Evolutionary conservation across 2,113 vertebrate genomes (phyloP), one percentile per base, ranked within the genome.

Genomic region (Amphiprion percula): DNA sequence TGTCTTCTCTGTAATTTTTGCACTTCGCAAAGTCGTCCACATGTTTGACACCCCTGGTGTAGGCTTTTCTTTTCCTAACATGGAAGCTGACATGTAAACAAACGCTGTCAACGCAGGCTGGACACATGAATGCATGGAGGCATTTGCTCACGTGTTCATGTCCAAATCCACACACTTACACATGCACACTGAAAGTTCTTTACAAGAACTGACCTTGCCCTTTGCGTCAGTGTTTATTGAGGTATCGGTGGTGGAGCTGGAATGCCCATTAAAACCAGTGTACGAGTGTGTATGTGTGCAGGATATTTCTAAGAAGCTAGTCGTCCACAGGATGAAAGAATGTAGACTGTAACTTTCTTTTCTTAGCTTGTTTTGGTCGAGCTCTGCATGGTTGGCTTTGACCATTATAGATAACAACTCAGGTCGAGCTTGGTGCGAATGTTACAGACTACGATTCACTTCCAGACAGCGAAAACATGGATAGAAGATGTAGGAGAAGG

Each of bases 191-290:
- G 14, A 16, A 37, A 62, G 24, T 66, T 30, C 39, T 80, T 79
- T 81, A 83, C 53, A 55, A 80, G 73, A 37, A n/a, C 33, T 75
- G 65, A 23, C 67, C 78, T 37, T 81, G 41, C 47, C 79, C 52
- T 74, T 76, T 84, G 30, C 55, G 4, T 82, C 39, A 23, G 41
- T 41, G 28, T 90, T 85, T 82, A 79, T 84, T 63, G 76, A 78
- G 46, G 74, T 71, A 61, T 87, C 56, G 69, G 68, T 67, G 80
- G 66, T 60, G 11, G 74, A 80, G 58, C 61, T 63, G 81, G 72
- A 92, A 91, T 88, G 69, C 74, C 74, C 24, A 15, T 85, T 83
- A 88, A 91, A 88, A 1, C 26, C 5, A 49, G 46, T 62, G 41
- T 69, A 33, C 30, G 10, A 49, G 26, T 61, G 11, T 41, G 41